A percentile compares a stretch with the other conserved stretches of the same genome.
phyloP scores from a whole-genome alignment of 2,888 invertebrate genomes.

The Nephrotoma guestfalica region DNA sequence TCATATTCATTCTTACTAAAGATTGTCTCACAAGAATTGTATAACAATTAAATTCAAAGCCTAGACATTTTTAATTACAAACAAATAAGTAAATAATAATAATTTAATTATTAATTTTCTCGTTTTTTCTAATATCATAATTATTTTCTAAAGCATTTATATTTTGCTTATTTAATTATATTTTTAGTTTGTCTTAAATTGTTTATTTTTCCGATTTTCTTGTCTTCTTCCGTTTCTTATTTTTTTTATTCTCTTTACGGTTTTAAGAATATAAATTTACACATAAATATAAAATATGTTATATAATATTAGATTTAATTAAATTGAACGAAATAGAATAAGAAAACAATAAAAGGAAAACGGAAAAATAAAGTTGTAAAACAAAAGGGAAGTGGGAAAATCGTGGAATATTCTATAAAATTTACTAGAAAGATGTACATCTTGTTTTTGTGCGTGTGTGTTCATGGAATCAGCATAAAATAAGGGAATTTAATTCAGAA shows the following conservation, averaged over 20 bases:
- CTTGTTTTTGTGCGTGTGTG: neutral
- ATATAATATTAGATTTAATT: neutral
- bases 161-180: neutral
- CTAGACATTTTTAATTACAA: neutral
- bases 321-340: neutral
- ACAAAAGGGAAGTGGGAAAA: neutral
- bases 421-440: neutral
- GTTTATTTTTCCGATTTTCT: neutral
- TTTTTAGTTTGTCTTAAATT: neutral
- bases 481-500: neutral
- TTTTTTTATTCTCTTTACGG: neutral
- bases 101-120: neutral
- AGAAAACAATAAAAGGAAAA: neutral
- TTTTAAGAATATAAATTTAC: neutral
- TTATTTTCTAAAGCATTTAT: neutral
- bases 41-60: neutral
- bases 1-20: neutral
- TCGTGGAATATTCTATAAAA: neutral
- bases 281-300: neutral
- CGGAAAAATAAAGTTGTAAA: neutral
- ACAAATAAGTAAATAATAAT: neutral
- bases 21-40: neutral
- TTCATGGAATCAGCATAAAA: neutral
- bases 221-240: neutral
- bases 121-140: neutral